Percentiles rank a stretch among this genome's conserved stretches.
Conservation (phyloP, 2,113 vertebrate species). For the Pachycephala philippinensis region DNA sequence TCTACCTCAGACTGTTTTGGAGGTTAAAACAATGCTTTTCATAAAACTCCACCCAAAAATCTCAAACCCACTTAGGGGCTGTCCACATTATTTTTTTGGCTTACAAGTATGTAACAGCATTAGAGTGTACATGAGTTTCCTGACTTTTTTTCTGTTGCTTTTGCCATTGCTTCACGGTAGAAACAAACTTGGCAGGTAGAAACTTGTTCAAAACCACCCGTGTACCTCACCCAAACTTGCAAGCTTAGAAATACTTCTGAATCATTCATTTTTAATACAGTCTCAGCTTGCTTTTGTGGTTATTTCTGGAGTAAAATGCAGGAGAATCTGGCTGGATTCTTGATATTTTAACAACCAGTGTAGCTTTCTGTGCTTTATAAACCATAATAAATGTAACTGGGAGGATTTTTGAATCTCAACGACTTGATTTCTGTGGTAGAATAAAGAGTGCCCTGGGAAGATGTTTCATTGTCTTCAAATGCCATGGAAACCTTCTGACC, state of each 20-base stretch:
- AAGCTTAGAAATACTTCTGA: background rate
- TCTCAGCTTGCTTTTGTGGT: background rate
- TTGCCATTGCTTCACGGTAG: background rate
- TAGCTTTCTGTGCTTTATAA: background rate
- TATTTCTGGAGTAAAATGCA: background rate
- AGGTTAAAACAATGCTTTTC: background rate
- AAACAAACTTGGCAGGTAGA: background rate
- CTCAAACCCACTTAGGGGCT: background rate
- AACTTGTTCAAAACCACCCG: accelerated
- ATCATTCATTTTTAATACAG: background rate
- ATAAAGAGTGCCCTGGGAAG: background rate
- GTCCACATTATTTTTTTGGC: background rate
- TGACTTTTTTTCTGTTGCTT: background rate
- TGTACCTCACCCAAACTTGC: background rate
- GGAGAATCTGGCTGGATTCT: background rate
- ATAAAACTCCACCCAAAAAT: background rate
- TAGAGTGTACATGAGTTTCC: background rate
- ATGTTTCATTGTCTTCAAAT: constrained; percentile 10
- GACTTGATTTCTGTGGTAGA: background rate
- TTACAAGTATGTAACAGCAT: background rate
- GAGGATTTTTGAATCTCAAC: background rate
- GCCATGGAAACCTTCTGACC: background rate
- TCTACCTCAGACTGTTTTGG: background rate
- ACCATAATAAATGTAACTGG: background rate
- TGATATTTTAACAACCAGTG: background rate